Conservation (phyloP, 2,888 invertebrate genomes). For the Halocaridina rubra region DNA sequence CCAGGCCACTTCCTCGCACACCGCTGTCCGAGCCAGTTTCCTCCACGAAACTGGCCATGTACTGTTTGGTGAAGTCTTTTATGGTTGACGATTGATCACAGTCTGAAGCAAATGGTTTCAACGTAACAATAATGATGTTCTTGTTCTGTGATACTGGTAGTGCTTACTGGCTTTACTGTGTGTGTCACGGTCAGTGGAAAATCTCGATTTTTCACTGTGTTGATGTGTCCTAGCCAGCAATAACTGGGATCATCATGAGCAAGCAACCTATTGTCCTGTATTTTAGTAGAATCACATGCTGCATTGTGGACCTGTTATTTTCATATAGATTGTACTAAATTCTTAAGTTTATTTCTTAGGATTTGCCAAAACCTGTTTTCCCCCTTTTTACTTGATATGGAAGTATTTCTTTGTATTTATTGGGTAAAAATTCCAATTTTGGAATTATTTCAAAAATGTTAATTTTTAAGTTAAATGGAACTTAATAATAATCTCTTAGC, state of each 20-base stretch:
- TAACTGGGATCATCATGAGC: constrained; percentile 59
- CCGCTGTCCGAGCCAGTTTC: constrained; percentile 58
- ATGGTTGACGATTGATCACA: constrained; percentile 33
- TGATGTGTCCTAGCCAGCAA: constrained; percentile 56
- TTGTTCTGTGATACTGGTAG: constrained; percentile 62
- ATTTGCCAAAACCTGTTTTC: not conserved
- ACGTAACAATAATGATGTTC: constrained; percentile 37
- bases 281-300: constrained; percentile 63
- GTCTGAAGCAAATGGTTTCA: constrained; percentile 20
- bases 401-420: no score
- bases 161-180: constrained; percentile 60
- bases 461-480: constrained; percentile 34
- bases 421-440: constrained; percentile 14
- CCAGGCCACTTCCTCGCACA: constrained; percentile 16
- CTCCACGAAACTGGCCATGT: constrained; percentile 53
- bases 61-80: constrained; percentile 51
- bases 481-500: constrained; percentile 34
- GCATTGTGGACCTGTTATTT: constrained; percentile 61
- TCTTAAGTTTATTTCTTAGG: no score
- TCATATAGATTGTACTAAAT: no score
- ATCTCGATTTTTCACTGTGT: constrained; percentile 44
- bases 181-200: constrained; percentile 54
- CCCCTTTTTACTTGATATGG: not conserved
- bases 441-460: constrained; percentile 36
- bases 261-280: constrained; percentile 60